Evolutionary conservation across 2,797 vertebrate species (phyloP).

Genomic region (Silurus lanzhouensis): DNA sequence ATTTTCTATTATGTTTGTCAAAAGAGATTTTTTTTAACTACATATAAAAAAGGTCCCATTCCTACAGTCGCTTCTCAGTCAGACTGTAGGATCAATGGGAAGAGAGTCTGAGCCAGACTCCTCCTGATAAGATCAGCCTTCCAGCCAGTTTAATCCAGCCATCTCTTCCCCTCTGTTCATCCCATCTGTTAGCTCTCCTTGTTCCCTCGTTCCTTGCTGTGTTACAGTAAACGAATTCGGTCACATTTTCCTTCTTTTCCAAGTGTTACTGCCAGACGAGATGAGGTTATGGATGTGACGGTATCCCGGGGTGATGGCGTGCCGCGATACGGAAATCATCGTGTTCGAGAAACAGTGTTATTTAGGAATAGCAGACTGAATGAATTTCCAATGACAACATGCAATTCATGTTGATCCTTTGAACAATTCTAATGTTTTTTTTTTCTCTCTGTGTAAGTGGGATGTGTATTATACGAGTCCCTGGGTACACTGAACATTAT

Average conservation of each 20-base stretch:
- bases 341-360: not conserved
- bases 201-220: slow-evolving; percentile 16
- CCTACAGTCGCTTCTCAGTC: not conserved
- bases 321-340: not conserved
- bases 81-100: slow-evolving; percentile 35
- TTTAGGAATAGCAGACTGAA: not conserved
- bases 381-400: not conserved
- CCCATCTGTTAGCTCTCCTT: slow-evolving; percentile 38
- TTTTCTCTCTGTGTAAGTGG: not conserved
- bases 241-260: slow-evolving; percentile 32
- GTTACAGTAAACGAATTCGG: slow-evolving; percentile 39
- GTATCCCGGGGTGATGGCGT: not conserved
- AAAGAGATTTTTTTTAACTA: not conserved
- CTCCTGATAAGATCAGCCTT: slow-evolving; percentile 35
- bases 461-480: not conserved
- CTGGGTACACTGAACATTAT: not conserved
- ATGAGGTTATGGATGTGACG: not conserved
- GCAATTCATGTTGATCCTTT: too few relatives aligned
- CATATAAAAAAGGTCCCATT: not conserved
- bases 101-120: slow-evolving; percentile 41
- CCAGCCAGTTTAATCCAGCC: slow-evolving; percentile 20
- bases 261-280: slow-evolving; percentile 12
- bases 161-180: slow-evolving; percentile 33
- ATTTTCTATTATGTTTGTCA: not conserved
- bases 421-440: too few relatives aligned